Conservation (phyloP, 2,888 invertebrate species). For the Gonocerus acuteangulatus region DNA sequence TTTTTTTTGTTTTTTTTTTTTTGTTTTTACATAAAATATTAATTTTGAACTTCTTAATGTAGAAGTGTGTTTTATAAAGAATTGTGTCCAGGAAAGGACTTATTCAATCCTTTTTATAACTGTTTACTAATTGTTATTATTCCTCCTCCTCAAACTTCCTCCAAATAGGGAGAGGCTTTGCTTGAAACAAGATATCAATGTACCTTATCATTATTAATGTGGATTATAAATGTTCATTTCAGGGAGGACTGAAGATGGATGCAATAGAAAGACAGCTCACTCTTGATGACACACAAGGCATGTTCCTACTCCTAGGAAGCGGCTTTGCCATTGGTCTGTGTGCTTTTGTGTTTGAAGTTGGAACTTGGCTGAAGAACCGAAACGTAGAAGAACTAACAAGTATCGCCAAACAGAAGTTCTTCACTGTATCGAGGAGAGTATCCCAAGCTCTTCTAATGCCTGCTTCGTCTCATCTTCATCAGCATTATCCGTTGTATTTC, state of each 20-base stretch:
- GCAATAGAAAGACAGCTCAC: slow-evolving; percentile 63
- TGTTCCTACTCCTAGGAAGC: slow-evolving; percentile 64
- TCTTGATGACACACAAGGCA: slow-evolving; percentile 72
- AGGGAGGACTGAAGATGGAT: slow-evolving; percentile 2
- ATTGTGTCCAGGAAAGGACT: too few species aligned
- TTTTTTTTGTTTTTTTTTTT: too few species aligned
- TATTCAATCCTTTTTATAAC: too few species aligned
- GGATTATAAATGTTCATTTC: not conserved
- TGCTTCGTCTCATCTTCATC: not conserved
- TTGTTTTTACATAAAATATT: too few species aligned
- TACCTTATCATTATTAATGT: too few species aligned
- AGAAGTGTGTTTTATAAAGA: too few species aligned
- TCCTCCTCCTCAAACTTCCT: too few species aligned
- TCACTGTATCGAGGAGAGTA: slow-evolving; percentile 6
- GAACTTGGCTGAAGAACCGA: slow-evolving; percentile 8
- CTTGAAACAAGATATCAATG: too few species aligned
- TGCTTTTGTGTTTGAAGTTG: slow-evolving; percentile 55
- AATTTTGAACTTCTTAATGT: too few species aligned
- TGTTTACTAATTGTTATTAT: too few species aligned
- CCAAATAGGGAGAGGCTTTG: too few species aligned
- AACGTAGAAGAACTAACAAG: slow-evolving; percentile 1
- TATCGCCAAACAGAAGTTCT: not conserved
- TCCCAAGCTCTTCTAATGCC: slow-evolving; percentile 7
- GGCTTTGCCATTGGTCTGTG: slow-evolving; percentile 60
- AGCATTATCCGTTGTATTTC: slow-evolving; percentile 19